Base-by-base conservation (phyloP, 1,140 invertebrate genomes). In the Panagrolaimus sp. region DNA sequence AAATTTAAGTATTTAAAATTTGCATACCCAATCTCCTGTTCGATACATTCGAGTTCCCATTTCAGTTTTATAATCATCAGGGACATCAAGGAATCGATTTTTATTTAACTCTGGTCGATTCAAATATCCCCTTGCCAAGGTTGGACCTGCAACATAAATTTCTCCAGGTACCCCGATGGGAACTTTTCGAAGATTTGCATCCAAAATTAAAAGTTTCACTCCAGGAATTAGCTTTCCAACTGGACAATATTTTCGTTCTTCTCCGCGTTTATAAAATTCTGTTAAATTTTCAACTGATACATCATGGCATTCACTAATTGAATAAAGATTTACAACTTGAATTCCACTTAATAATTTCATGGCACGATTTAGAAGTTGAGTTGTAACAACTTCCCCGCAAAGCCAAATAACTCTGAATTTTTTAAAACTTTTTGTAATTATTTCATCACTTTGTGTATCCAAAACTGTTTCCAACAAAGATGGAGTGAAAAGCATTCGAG, bases 111-210 rank as follows among this genome's bases (percentile, higher is more conserved):
- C 84, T 1, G 86, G 87, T 63, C 85, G 74, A 64, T 87, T 87
- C 26, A 87, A 73, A 68, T 87, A 87, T 14, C 86, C 86, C 38
- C 77, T 70, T 5, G 87, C 85, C 15, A 87, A 74, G 1, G 85
- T 84, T 14, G 86, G 86, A 0, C 87, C 86, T 55, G 86, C 85
- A 63, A 87, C 83, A 73, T 83, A 87, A 26, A 74, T 84, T 83
- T 87, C 87, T 26, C 87, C 87, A 28, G 86, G 82, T 32, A 83
- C 83, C 64, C 87, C 87, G n/a, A 86, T 83, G 7, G 84, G 84
- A 67, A 86, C 85, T 3, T 78, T 65, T 70, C 84, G 83, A 12
- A 83, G 64, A 52, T 84, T 76, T 32, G 58, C 64, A 69, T 87
- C 85, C 76, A 87, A 70, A 38, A 87, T 85, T 17, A 84, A 73